Percentiles rank a stretch among this genome's conserved stretches.
phyloP scores from a whole-genome alignment of 2,113 vertebrate genomes.

The Burhinus bistriatus region DNA sequence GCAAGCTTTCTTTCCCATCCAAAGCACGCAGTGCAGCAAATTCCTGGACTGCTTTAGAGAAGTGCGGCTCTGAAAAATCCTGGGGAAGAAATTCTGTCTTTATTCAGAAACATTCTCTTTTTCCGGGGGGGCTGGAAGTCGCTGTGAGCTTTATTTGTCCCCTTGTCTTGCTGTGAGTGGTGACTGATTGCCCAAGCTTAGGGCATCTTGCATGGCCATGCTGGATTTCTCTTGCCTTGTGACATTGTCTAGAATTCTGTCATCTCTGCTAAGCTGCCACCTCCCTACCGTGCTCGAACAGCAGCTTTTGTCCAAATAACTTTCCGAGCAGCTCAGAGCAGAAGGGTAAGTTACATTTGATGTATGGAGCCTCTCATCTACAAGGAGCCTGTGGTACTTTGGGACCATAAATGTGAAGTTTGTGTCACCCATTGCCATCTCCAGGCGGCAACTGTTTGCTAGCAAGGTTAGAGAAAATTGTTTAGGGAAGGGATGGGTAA shows the following conservation, averaged over 20 bases:
- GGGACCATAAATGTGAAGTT: not conserved
- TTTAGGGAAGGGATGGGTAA: not conserved
- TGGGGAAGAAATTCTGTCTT: not conserved
- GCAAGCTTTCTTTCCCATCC: not conserved
- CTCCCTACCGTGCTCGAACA: not conserved
- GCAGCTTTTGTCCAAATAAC: not conserved
- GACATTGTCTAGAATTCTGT: not conserved
- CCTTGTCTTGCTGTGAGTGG: not conserved
- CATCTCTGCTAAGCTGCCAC: not conserved
- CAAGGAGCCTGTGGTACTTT: not conserved
- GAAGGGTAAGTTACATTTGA: not conserved
- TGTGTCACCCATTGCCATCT: not conserved
- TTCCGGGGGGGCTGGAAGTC: not conserved
- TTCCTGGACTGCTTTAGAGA: not conserved
- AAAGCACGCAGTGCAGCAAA: not conserved
- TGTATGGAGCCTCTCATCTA: not conserved
- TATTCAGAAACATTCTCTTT: not conserved
- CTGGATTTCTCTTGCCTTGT: not conserved
- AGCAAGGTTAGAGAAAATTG: not conserved
- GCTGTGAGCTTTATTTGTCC: not conserved
- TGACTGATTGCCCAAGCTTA: not conserved
- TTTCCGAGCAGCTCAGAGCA: not conserved
- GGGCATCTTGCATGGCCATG: not conserved
- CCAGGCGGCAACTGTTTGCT: not conserved
- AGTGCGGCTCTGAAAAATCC: not conserved